Evolutionary conservation across 30 jellyfish, hydroid and myxozoan genomes (phyloP).

Genomic region (Aurelia aurita): DNA sequence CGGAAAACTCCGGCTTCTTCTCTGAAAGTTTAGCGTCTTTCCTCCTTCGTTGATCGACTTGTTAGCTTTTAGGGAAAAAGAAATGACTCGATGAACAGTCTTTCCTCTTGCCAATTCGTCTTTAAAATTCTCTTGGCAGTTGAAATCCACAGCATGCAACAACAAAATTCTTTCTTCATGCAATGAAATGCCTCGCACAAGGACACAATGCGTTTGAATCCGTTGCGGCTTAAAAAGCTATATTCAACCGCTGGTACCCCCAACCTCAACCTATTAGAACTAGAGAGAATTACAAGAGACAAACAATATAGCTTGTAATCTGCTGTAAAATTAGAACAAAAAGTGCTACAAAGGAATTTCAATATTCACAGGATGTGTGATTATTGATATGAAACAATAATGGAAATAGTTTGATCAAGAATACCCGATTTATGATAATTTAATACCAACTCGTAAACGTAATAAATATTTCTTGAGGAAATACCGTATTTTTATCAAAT

Average conservation of each 20-base stretch:
- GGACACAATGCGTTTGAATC: conserved; percentile 22
- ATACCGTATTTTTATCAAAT: too few relatives aligned
- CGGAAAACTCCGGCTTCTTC: too few relatives aligned
- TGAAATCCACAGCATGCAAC: not conserved
- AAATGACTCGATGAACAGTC: too few relatives aligned
- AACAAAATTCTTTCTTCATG: too few relatives aligned
- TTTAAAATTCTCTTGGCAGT: too few relatives aligned
- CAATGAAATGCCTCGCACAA: not conserved
- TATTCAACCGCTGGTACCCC: conserved; percentile 58
- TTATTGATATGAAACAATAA: not conserved
- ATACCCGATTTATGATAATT: too few relatives aligned
- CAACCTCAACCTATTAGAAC: conserved; percentile 58
- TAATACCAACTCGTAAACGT: too few relatives aligned
- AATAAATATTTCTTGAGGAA: too few relatives aligned
- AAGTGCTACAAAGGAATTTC: conserved; percentile 53
- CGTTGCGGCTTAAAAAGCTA: conserved; percentile 17
- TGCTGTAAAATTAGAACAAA: conserved; percentile 47
- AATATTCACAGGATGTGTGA: conserved; percentile 16
- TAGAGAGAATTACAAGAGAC: conserved; percentile 18
- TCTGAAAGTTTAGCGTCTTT: too few relatives aligned
- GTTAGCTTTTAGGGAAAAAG: too few relatives aligned
- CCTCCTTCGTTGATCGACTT: too few relatives aligned
- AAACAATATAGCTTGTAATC: conserved; percentile 56
- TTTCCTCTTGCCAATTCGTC: too few relatives aligned
- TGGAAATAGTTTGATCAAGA: not conserved